phyloP scores from a whole-genome alignment of 1,140 invertebrate species.

The Plectus sambesii region DNA sequence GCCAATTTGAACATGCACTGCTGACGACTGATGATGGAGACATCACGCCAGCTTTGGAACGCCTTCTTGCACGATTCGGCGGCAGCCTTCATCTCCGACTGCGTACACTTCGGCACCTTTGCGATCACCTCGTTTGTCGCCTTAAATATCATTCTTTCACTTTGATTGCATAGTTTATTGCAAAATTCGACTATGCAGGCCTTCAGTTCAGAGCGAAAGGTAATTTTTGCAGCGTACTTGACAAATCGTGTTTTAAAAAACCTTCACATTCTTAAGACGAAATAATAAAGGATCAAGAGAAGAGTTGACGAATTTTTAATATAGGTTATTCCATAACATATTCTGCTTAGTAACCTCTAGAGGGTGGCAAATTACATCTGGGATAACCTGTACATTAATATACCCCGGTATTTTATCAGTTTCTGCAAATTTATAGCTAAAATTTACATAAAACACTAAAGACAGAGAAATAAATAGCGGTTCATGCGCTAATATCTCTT shows the following conservation, averaged over 20 bases:
- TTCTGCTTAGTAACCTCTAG: no score
- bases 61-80: slow-evolving; percentile 68
- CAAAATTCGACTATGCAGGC: no score
- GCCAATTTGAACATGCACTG: slow-evolving; percentile 84
- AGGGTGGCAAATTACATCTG: neutral
- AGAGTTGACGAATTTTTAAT: no score
- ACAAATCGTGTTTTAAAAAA: neutral
- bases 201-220: slow-evolving; percentile 5
- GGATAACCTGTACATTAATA: neutral
- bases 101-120: slow-evolving; percentile 74
- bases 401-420: neutral
- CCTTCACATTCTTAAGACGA: no score
- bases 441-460: no score
- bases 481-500: neutral
- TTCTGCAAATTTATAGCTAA: neutral
- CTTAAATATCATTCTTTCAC: no score
- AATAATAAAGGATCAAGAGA: no score
- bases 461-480: neutral
- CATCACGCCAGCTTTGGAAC: slow-evolving; percentile 70
- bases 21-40: slow-evolving; percentile 78
- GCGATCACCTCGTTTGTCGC: slow-evolving; percentile 58
- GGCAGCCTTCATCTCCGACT: slow-evolving; percentile 75
- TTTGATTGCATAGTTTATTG: no score
- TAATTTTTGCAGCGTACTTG: slow-evolving; percentile 13
- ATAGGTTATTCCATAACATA: no score